A percentile compares a stretch with the other conserved stretches of the same genome.
phyloP scores from a whole-genome alignment of 2,113 vertebrate genomes.

The Montifringilla adamsi region DNA sequence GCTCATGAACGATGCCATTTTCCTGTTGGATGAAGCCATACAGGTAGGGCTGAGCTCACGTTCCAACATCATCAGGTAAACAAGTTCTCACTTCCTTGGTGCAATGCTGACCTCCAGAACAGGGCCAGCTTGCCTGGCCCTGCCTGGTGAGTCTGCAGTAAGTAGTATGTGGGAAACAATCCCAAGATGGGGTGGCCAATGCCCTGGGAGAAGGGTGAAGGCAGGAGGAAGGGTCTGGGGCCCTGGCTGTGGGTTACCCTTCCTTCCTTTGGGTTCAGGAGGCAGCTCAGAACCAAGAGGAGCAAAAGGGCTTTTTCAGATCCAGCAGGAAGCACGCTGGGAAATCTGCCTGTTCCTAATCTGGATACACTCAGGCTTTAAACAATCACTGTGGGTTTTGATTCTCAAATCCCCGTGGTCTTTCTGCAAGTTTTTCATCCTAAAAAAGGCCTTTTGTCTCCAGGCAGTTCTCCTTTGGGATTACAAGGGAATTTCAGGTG shows the following conservation, averaged over 20 bases:
- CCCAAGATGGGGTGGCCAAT: background rate
- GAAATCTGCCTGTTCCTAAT: background rate
- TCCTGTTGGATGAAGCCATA: slow-evolving; percentile 97
- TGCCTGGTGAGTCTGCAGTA: background rate
- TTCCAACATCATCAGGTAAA: no score
- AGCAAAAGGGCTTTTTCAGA: background rate
- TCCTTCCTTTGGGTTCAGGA: background rate
- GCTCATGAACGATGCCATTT: slow-evolving; percentile 97
- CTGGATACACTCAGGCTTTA: background rate
- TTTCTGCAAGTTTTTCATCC: background rate
- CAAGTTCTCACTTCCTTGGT: background rate
- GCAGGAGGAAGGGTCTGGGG: background rate
- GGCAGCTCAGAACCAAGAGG: background rate
- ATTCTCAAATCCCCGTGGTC: background rate
- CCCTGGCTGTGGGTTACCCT: no score
- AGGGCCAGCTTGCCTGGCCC: background rate
- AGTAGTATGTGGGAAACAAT: background rate
- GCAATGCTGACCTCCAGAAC: background rate
- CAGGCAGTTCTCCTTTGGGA: background rate
- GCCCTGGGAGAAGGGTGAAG: background rate
- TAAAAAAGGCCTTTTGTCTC: background rate
- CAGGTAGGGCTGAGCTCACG: slow-evolving; percentile 73
- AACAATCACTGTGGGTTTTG: background rate
- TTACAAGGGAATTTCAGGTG: background rate
- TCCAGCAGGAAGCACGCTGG: background rate